A percentile compares a stretch with the other conserved stretches of the same genome.
Evolutionary conservation across 2,888 invertebrate species (phyloP).

Genomic region (Drosophila recens): DNA sequence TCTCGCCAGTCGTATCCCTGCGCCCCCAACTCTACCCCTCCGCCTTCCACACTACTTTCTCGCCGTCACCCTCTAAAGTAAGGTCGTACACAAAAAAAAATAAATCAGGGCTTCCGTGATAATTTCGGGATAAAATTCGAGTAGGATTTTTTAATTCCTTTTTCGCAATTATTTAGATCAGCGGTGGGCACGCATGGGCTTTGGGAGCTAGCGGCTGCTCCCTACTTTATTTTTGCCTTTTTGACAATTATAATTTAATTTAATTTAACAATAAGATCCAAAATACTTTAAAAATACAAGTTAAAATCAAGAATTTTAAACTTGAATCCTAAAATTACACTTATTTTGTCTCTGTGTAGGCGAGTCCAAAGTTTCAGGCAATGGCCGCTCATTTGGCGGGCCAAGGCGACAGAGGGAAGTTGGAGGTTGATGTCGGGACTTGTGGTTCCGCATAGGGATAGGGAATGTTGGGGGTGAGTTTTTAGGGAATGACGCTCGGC

Average conservation of each 20-base stretch:
- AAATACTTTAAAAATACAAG: too few relatives aligned
- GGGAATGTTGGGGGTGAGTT: conserved; percentile 6
- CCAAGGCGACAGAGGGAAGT: conserved; percentile 17
- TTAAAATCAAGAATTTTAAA: too few relatives aligned
- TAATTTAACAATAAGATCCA: too few relatives aligned
- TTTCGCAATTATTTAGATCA: too few relatives aligned
- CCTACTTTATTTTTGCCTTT: too few relatives aligned
- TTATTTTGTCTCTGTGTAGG: conserved; percentile 20
- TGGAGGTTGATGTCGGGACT: conserved; percentile 16
- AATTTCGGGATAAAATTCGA: too few relatives aligned
- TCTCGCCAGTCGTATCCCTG: conserved; percentile 22
- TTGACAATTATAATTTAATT: too few relatives aligned
- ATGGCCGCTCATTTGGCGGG: conserved; percentile 67
- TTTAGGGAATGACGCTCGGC: conserved; percentile 66
- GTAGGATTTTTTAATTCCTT: too few relatives aligned
- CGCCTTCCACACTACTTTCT: neutral
- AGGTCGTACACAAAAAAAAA: conserved; percentile 37
- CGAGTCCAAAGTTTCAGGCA: conserved; percentile 62
- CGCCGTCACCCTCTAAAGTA: conserved; percentile 1
- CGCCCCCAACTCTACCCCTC: neutral
- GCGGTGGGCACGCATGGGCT: too few relatives aligned
- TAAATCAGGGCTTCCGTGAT: too few relatives aligned
- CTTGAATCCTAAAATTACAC: too few relatives aligned
- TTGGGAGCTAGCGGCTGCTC: too few relatives aligned
- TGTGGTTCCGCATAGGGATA: conserved; percentile 2